These are phyloP conservation scores for Drosophila repleta DNA, from an alignment of 1,140 invertebrate genomes.

Conservation along the genomic window DNA sequence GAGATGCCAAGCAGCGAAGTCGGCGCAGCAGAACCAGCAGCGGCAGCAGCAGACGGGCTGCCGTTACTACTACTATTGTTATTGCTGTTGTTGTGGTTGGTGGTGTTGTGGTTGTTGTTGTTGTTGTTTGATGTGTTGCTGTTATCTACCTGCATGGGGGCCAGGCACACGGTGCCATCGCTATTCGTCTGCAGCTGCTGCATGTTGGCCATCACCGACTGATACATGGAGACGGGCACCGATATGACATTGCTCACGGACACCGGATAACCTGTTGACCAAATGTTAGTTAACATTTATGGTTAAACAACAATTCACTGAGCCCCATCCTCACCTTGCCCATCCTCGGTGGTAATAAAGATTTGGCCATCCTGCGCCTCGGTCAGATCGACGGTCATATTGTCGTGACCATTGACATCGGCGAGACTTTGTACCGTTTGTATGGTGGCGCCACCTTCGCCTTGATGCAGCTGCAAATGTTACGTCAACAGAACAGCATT, in stretches of 20 bases:
- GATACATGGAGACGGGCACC: conserved; percentile 98
- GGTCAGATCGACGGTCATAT: conserved; percentile 93
- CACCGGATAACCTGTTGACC: conserved; percentile 90
- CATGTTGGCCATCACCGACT: conserved; percentile 97
- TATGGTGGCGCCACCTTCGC: conserved; percentile 88
- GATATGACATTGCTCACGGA: conserved; percentile 97
- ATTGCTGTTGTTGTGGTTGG: conserved; percentile 26
- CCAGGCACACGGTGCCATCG: conserved; percentile 91
- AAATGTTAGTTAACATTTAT: too few relatives aligned
- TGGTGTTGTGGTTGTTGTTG: conserved; percentile 34
- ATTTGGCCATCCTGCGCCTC: conserved; percentile 97
- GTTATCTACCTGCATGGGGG: conserved; percentile 90
- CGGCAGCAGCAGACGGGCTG: conserved; percentile 14
- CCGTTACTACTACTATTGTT: conserved; percentile 29
- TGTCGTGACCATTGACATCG: conserved; percentile 87
- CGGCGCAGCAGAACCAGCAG: conserved; percentile 29
- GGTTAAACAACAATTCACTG: too few relatives aligned
- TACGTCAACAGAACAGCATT: background rate
- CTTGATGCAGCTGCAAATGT: conserved; percentile 90
- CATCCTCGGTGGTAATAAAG: conserved; percentile 96
- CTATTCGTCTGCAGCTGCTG: conserved; percentile 90
- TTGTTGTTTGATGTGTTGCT: conserved; percentile 38
- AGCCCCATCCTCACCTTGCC: conserved; percentile 94
- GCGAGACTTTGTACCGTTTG: conserved; percentile 90
- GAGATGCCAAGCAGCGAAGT: conserved; percentile 33